Base-by-base conservation (phyloP, 2,888 invertebrate species). In the Drosophila lutescens region DNA sequence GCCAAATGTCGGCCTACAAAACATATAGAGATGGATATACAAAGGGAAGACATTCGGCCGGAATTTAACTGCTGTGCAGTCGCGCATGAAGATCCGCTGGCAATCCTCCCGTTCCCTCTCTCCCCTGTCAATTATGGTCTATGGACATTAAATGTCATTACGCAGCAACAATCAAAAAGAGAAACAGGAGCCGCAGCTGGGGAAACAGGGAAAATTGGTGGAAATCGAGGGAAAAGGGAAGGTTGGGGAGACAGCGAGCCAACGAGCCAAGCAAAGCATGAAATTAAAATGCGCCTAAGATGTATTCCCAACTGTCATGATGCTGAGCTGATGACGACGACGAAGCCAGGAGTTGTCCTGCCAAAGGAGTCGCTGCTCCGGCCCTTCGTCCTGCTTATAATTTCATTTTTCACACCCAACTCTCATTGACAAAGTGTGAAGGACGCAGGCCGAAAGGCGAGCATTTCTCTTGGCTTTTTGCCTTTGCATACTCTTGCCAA, bases 231-330 rank as follows among this genome's bases (percentile, higher is more conserved):
- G 30, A 15, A 17, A 30, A 32, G 51, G 38, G 12, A 23, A 13
- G 23, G 13, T 34, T 7, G 47, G 36, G 47, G 43, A 67, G 73
- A 54, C 20, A n/a, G n/a, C n/a, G n/a, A n/a, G 20, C 2, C 43
- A 63, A 63, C 58, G 70, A 46, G 66, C 57, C 79, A 80, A 89
- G 89, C 89, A 89, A 90, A 90, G 85, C 91, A 91, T 90, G 91
- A 90, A 91, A 90, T 91, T 90, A 91, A 90, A 91, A 91, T 89
- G 84, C 85, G 88, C 84, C 87, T 81, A 90, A 89, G 86, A 91
- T 86, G 86, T 88, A 90, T 88, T 86, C 84, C 71, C 77, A 73
- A 75, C 86, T 82, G 82, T 82, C 88, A 77, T 77, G 75, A 71
- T 72, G 41, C 47, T 15, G 60, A 59, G 41, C 47, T 15, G 60